Conservation (phyloP, 2,888 invertebrate genomes). For the Fragum whitleyi region DNA sequence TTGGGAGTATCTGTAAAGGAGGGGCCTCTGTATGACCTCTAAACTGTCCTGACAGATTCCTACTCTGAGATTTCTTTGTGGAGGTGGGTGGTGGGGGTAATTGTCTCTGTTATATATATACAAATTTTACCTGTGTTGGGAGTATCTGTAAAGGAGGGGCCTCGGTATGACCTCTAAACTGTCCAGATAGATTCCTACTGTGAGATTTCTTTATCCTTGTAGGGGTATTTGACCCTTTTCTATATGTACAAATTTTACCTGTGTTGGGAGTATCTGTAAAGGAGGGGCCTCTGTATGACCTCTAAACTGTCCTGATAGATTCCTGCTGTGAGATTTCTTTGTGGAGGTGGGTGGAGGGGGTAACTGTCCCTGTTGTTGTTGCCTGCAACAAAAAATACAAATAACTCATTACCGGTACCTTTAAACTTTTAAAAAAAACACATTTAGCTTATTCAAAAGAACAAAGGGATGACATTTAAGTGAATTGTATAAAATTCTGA, state of each 20-base stretch:
- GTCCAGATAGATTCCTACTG: constrained; percentile 78
- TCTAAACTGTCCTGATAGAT: constrained; percentile 80
- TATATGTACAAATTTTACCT: constrained; percentile 51
- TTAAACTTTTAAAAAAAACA: not conserved
- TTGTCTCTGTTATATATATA: constrained; percentile 76
- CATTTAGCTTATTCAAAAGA: too few species aligned
- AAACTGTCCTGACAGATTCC: constrained; percentile 80
- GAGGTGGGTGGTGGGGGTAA: constrained; percentile 82
- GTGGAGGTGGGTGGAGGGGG: constrained; percentile 82
- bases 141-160: constrained; percentile 37
- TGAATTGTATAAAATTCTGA: too few species aligned
- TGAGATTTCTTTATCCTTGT: constrained; percentile 83
- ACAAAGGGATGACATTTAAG: too few species aligned
- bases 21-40: constrained; percentile 69
- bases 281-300: constrained; percentile 65
- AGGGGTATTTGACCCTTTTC: constrained; percentile 81
- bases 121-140: constrained; percentile 50
- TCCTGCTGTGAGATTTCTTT: constrained; percentile 81
- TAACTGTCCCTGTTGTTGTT: constrained; percentile 76
- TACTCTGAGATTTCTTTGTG: constrained; percentile 79
- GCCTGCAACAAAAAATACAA: not conserved
- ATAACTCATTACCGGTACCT: too few species aligned
- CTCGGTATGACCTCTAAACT: constrained; percentile 76
- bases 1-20: constrained; percentile 39
- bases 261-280: constrained; percentile 45